Conservation (phyloP, 2,888 invertebrate species). For the Cantharis rustica region DNA sequence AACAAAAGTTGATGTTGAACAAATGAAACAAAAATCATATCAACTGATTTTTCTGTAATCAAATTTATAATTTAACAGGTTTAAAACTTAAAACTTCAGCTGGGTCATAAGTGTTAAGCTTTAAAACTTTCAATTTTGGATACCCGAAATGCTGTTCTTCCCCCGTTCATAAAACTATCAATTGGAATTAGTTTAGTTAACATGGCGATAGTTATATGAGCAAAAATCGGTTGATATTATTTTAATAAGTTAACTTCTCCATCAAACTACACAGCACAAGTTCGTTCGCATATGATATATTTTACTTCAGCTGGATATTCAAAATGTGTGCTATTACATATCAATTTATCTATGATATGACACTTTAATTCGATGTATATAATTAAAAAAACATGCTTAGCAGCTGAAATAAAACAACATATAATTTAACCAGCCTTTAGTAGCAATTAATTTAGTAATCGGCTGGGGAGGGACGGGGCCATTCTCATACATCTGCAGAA, state of each 20-base stretch:
- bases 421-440: conserved; percentile 42
- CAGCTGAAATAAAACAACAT: conserved; percentile 45
- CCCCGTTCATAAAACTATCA: conserved; percentile 43
- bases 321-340: conserved; percentile 8
- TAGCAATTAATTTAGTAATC: conserved; percentile 44
- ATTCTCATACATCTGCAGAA: conserved; percentile 85
- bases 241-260: conserved; percentile 53
- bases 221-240: conserved; percentile 50
- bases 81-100: conserved; percentile 39
- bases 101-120: conserved; percentile 42
- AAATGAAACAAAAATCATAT: conserved; percentile 9
- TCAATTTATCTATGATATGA: conserved; percentile 12
- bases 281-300: conserved; percentile 32
- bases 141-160: background rate
- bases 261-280: conserved; percentile 56
- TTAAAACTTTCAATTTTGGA: conserved; percentile 23
- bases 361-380: conserved; percentile 41
- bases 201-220: conserved; percentile 46
- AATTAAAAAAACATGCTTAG: conserved; percentile 30
- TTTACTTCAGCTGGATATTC: conserved; percentile 49
- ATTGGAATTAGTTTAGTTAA: background rate
- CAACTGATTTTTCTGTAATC: conserved; percentile 31
- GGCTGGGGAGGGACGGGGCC: conserved; percentile 71
- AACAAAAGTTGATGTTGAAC: background rate
- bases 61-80: conserved; percentile 17